Evolutionary conservation across 2,113 vertebrate species (phyloP), one percentile per base, ranked within the genome.

Genomic region (Notarius quadriscutis): DNA sequence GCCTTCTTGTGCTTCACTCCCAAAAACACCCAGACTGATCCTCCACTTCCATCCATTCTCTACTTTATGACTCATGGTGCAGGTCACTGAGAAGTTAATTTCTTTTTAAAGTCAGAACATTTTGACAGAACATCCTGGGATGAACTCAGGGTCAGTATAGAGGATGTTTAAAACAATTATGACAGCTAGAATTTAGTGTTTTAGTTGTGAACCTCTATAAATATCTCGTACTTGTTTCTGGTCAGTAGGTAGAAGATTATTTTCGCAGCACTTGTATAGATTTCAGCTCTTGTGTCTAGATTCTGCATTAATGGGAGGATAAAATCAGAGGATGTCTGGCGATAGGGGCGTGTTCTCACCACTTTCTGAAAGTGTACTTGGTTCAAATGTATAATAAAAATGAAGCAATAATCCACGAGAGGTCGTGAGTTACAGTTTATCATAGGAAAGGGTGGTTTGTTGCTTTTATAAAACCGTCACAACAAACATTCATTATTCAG

Each of bases 71-170:
- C 9, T 60, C 27, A 34, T 6, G 15, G 0, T 81, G 55, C 20
- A 60, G 78, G 78, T 81, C 78, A 80, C 7, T 0, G 78, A 34
- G 30, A 55, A 20, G 27, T 5, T 2, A 8, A 2, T 34, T 81
- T 34, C 78, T 20, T 55, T 75, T 79, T 55, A 55, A n/a, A 51
- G 50, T 80, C 77, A 10, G 53, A 20, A 80, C 78, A 57, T 79
- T 55, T 57, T 79, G 74, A 14, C 50, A 14, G 11, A 57, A 57
- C n/a, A 3, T 81, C 27, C 41, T 41, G 57, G 53, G 53, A 80
- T 57, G 77, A 30, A 4, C 53, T 30, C 25, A 0, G 75, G 51
- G 50, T 79, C 75, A 18, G 51, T 3, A 17, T 10, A n/a, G 77
- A 30, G 77, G 53, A 80, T 10, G 77, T 57, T 57, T 80, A 30